These are phyloP conservation scores for Lithosia quadra DNA, from an alignment of 2,888 invertebrate species.

Conservation along the genomic window DNA sequence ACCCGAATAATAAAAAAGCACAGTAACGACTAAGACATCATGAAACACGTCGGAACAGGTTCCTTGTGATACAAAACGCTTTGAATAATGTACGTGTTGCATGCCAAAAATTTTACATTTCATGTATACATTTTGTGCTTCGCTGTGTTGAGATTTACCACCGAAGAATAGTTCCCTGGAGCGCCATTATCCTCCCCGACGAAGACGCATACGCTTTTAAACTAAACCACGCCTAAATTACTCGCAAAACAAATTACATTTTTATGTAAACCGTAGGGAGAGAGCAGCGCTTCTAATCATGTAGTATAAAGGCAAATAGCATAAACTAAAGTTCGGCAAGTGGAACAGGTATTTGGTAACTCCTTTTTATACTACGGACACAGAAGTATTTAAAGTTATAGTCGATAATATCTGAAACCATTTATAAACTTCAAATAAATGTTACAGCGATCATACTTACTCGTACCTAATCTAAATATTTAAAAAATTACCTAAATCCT, in stretches of 20 bases:
- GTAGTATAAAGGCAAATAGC: background rate
- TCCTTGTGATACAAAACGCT: constrained; percentile 64
- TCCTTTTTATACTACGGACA: no score
- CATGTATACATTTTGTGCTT: constrained; percentile 65
- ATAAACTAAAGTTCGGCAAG: background rate
- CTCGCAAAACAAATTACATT: constrained; percentile 62
- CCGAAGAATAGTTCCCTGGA: constrained; percentile 61
- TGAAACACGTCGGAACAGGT: constrained; percentile 53
- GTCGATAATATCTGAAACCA: background rate
- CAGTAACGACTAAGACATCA: constrained; percentile 57
- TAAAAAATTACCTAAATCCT: no score
- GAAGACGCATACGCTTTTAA: constrained; percentile 73
- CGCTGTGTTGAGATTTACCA: constrained; percentile 53
- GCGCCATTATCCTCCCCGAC: constrained; percentile 64
- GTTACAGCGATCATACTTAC: background rate
- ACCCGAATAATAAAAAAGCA: constrained; percentile 51
- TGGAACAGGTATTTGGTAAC: background rate
- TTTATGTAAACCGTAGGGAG: constrained; percentile 45
- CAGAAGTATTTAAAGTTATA: no score
- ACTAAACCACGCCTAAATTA: constrained; percentile 72
- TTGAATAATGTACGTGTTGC: constrained; percentile 67
- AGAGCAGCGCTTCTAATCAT: constrained; percentile 37
- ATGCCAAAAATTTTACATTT: constrained; percentile 75
- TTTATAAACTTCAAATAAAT: background rate
- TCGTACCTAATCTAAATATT: no score